Conservation (phyloP, 2,888 invertebrate species). For the Isotomurus palustris region DNA sequence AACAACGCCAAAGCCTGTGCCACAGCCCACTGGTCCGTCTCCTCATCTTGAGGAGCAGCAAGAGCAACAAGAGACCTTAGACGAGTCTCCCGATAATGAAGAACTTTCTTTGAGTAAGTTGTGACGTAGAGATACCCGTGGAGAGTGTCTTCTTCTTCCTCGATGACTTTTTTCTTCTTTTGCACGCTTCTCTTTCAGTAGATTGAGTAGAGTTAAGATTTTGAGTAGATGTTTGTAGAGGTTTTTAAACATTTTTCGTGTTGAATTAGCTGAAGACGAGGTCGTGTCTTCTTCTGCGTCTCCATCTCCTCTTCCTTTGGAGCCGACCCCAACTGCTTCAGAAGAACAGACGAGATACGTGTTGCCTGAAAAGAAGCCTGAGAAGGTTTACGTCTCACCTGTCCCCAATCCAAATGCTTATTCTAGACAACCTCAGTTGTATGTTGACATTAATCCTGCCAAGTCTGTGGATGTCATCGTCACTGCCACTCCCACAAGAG, state of each 20-base stretch:
- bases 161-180: too few species aligned
- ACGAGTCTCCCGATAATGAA: conserved; percentile 1
- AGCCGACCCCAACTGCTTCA: conserved; percentile 36
- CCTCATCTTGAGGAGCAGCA: not conserved
- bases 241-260: too few species aligned
- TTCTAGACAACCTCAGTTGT: conserved; percentile 43
- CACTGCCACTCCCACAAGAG: conserved; percentile 40
- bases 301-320: conserved; percentile 5
- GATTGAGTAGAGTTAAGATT: not conserved
- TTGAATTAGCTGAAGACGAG: conserved; percentile 5
- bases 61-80: too few species aligned
- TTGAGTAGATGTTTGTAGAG: too few species aligned
- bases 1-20: not conserved
- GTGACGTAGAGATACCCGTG: too few species aligned
- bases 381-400: conserved; percentile 43
- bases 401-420: conserved; percentile 44
- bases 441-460: conserved; percentile 44
- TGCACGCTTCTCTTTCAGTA: too few species aligned
- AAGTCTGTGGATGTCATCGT: conserved; percentile 43
- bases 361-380: conserved; percentile 40
- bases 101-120: too few species aligned
- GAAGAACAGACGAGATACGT: conserved; percentile 45
- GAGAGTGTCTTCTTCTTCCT: too few species aligned
- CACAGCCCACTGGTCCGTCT: too few species aligned
- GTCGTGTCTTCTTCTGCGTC: not conserved